phyloP scores from a whole-genome alignment of 2,797 vertebrate genomes.

The Myripristis murdjan region DNA sequence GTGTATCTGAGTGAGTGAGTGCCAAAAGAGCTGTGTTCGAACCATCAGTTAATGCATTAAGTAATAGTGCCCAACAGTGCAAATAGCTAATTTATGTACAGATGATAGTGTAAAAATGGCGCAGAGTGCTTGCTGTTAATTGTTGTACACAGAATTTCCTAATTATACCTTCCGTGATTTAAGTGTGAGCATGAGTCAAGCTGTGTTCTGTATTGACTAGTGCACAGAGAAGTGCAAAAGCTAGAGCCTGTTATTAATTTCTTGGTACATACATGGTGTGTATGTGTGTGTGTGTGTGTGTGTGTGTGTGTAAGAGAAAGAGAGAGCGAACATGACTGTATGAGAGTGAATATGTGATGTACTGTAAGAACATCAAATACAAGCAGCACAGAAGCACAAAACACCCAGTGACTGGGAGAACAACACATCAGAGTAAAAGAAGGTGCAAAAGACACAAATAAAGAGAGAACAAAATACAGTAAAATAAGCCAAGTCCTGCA shows the following conservation, averaged over 20 bases:
- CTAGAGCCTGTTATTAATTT: background rate
- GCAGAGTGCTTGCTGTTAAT: background rate
- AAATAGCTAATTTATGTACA: background rate
- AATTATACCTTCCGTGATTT: background rate
- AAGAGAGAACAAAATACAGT: conserved; percentile 43
- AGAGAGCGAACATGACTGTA: conserved; percentile 23
- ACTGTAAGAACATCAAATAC: conserved; percentile 49
- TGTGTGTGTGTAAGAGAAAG: conserved; percentile 20
- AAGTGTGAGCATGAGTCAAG: background rate
- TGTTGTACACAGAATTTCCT: background rate
- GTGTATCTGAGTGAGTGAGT: conserved; percentile 48
- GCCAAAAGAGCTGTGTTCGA: conserved; percentile 27
- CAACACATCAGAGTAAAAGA: conserved; percentile 22
- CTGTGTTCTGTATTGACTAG: background rate
- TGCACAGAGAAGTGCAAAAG: background rate
- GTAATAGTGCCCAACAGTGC: background rate
- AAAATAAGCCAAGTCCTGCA: conserved; percentile 39
- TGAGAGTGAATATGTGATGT: conserved; percentile 41
- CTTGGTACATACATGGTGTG: background rate
- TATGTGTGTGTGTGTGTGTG: background rate
- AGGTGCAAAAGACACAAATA: conserved; percentile 17
- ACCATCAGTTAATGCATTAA: conserved; percentile 12
- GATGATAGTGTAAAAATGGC: background rate
- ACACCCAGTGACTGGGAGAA: conserved; percentile 58
- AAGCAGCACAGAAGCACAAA: conserved; percentile 65